phyloP scores from a whole-genome alignment of 1,140 invertebrate genomes.

The Ctenoplectra terminalis region DNA sequence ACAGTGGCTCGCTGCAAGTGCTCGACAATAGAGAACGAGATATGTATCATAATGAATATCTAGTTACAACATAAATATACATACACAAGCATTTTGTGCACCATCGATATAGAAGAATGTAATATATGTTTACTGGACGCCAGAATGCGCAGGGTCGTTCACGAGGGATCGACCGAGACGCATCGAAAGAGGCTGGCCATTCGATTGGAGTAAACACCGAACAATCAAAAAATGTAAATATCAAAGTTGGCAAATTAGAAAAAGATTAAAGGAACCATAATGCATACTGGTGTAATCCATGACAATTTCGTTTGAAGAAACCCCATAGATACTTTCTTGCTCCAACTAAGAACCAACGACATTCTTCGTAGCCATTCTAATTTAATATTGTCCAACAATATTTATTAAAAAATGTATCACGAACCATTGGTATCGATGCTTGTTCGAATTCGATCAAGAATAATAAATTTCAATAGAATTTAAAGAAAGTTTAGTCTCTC shows the following conservation, averaged over 20 bases:
- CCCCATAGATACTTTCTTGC: too few relatives aligned
- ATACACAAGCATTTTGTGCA: slow-evolving; percentile 83
- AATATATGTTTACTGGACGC: slow-evolving; percentile 73
- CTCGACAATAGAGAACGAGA: slow-evolving; percentile 64
- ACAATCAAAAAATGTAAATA: slow-evolving; percentile 78
- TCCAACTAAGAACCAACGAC: too few relatives aligned
- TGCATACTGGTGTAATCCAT: slow-evolving; percentile 74
- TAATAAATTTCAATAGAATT: too few relatives aligned
- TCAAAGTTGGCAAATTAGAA: slow-evolving; percentile 77
- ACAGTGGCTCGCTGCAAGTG: slow-evolving; percentile 70
- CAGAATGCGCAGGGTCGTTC: slow-evolving; percentile 64
- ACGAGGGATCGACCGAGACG: slow-evolving; percentile 42
- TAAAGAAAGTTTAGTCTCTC: too few relatives aligned
- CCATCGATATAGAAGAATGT: slow-evolving; percentile 77
- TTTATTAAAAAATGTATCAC: too few relatives aligned
- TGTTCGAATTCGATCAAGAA: too few relatives aligned
- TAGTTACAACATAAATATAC: slow-evolving; percentile 83
- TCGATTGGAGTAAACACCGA: slow-evolving; percentile 76
- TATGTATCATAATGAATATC: slow-evolving; percentile 74
- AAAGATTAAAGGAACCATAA: slow-evolving; percentile 75
- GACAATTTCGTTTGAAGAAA: slow-evolving; percentile 25
- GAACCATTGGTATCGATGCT: too few relatives aligned
- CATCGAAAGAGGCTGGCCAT: slow-evolving; percentile 75
- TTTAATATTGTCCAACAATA: too few relatives aligned
- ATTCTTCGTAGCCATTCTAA: too few relatives aligned